A percentile compares a stretch with the other conserved stretches of the same genome.
Conservation (phyloP, 2,797 vertebrate genomes). For the Diplodus sargus region DNA sequence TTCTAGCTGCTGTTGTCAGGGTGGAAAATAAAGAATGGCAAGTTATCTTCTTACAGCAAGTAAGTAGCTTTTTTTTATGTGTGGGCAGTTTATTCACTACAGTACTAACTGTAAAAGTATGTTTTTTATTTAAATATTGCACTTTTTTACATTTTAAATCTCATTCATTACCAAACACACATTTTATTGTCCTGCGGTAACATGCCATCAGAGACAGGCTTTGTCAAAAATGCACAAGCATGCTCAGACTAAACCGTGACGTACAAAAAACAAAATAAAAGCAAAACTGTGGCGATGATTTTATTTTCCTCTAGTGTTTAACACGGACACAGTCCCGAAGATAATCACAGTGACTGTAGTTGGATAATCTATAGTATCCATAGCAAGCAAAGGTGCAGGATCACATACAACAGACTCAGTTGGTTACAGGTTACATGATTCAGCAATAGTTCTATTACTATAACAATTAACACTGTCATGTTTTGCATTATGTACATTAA, state of each 20-base stretch:
- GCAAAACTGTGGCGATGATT: slow-evolving; percentile 3
- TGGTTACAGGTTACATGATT: background rate
- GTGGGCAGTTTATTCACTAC: background rate
- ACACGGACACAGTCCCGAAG: background rate
- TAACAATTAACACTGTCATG: background rate
- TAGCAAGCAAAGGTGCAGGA: background rate
- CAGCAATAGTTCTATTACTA: background rate
- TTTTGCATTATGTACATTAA: background rate
- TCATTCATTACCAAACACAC: slow-evolving; percentile 1
- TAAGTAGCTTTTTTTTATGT: background rate
- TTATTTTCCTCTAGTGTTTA: background rate
- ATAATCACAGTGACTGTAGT: background rate
- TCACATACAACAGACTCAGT: slow-evolving; percentile 12
- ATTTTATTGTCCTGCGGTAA: background rate
- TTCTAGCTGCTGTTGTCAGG: background rate
- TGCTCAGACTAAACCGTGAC: slow-evolving; percentile 30
- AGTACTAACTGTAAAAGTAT: background rate
- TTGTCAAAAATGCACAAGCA: slow-evolving; percentile 40
- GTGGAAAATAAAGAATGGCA: background rate
- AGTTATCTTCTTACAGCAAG: background rate
- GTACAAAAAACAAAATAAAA: slow-evolving; percentile 6
- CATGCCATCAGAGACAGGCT: slow-evolving; percentile 22
- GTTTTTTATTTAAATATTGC: background rate
- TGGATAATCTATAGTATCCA: background rate
- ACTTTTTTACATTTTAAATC: background rate